A percentile compares a stretch with the other conserved stretches of the same genome.
phyloP scores from a whole-genome alignment of 2,888 invertebrate genomes.

The Mellilla xanthometata region DNA sequence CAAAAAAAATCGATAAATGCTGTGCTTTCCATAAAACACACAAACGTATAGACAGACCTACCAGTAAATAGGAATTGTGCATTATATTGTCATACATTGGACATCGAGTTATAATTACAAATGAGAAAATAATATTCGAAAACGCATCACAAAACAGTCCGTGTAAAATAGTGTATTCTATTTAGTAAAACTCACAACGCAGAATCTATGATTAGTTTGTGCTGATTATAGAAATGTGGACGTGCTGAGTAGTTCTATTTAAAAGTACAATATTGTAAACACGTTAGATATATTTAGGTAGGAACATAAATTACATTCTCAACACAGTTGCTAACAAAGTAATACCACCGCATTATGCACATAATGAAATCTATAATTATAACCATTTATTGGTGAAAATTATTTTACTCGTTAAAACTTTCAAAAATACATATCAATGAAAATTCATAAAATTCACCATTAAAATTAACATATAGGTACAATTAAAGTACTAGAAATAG shows the following conservation, averaged over 20 bases:
- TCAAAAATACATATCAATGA: too few relatives aligned
- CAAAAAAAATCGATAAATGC: neutral
- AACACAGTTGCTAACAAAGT: too few relatives aligned
- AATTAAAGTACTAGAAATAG: too few relatives aligned
- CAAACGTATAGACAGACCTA: constrained; percentile 37
- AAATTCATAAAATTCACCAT: too few relatives aligned
- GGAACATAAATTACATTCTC: too few relatives aligned
- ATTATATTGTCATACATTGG: constrained; percentile 63
- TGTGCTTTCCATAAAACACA: constrained; percentile 25
- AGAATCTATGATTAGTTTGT: neutral
- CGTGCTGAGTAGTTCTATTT: constrained; percentile 4
- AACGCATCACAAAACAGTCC: neutral
- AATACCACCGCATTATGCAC: too few relatives aligned
- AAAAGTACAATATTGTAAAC: too few relatives aligned
- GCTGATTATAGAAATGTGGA: constrained; percentile 7
- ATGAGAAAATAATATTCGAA: neutral
- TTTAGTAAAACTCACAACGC: constrained; percentile 13
- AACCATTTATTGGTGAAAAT: too few relatives aligned
- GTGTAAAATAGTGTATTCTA: neutral
- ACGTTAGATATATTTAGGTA: too few relatives aligned
- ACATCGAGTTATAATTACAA: constrained; percentile 36
- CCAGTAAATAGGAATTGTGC: constrained; percentile 57
- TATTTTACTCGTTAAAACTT: too few relatives aligned
- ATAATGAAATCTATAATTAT: too few relatives aligned
- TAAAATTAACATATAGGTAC: too few relatives aligned